A percentile compares a stretch with the other conserved stretches of the same genome.
These are phyloP conservation scores for Periophthalmodon schlosseri DNA, from an alignment of 2,113 vertebrate genomes.

Conservation along the genomic window DNA sequence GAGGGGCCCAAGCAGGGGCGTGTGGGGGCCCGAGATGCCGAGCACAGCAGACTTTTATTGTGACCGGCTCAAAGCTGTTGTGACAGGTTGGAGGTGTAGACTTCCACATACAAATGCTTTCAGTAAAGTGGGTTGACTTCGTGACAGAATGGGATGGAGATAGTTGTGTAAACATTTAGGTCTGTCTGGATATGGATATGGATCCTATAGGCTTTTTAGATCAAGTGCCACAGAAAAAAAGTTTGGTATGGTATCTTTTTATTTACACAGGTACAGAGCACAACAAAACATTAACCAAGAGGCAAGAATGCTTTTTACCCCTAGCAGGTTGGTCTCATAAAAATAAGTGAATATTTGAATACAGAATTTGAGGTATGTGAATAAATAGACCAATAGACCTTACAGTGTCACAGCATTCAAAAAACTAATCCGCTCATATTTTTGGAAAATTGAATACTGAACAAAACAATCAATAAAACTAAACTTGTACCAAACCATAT, in stretches of 20 bases:
- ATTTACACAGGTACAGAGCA: no score
- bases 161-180: not conserved
- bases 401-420: no score
- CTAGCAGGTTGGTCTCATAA: no score
- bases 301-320: no score
- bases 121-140: slow-evolving; percentile 13
- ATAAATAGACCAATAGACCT: no score
- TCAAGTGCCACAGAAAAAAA: no score
- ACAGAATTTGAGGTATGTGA: no score
- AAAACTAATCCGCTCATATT: not conserved
- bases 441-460: not conserved
- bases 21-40: slow-evolving; percentile 29
- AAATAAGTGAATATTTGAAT: no score
- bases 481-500: not conserved
- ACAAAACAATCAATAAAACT: not conserved
- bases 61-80: slow-evolving; percentile 57
- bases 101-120: slow-evolving; percentile 24
- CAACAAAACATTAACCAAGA: no score
- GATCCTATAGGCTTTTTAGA: no score
- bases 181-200: not conserved
- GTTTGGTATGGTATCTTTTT: no score
- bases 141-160: not conserved
- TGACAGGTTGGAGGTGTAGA: slow-evolving; percentile 45
- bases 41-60: slow-evolving; percentile 39
- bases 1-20: slow-evolving; percentile 28